Conservation (phyloP, 2,888 invertebrate genomes). For the Ganaspis brasiliensis region DNA sequence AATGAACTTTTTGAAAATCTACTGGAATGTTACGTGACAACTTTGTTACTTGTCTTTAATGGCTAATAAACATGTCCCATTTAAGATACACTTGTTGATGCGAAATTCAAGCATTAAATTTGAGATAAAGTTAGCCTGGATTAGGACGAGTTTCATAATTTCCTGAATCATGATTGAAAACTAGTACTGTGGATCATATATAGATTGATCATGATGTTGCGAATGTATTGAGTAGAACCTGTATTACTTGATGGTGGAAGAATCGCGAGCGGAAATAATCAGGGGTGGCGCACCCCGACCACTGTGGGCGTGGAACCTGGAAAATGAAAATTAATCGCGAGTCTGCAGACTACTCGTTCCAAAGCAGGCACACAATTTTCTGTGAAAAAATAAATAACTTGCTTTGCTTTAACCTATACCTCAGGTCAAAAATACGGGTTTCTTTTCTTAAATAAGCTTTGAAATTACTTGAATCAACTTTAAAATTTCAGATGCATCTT, state of each 20-base stretch:
- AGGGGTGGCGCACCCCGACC: slow-evolving; percentile 52
- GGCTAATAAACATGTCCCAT: not conserved
- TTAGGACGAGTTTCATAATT: slow-evolving; percentile 42
- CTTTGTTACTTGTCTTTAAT: not conserved
- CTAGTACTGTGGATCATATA: slow-evolving; percentile 39
- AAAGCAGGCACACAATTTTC: slow-evolving; percentile 52
- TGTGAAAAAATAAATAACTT: slow-evolving; percentile 26
- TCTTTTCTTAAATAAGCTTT: not conserved
- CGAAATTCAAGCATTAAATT: slow-evolving; percentile 13
- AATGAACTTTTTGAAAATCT: not conserved
- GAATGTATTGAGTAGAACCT: slow-evolving; percentile 16
- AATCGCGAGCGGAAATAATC: slow-evolving; percentile 59
- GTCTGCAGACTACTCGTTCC: slow-evolving; percentile 54
- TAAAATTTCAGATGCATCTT: no score
- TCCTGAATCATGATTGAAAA: slow-evolving; percentile 44
- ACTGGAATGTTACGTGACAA: no score
- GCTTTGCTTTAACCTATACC: not conserved
- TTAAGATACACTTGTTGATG: slow-evolving; percentile 18
- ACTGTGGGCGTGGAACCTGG: slow-evolving; percentile 62
- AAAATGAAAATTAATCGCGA: slow-evolving; percentile 67
- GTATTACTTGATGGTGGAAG: slow-evolving; percentile 40
- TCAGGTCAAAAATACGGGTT: slow-evolving; percentile 7
- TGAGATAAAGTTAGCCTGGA: slow-evolving; percentile 24
- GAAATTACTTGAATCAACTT: no score
- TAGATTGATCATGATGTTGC: slow-evolving; percentile 41